Conservation (phyloP, 2,797 vertebrate genomes). For the Valencia hispanica region DNA sequence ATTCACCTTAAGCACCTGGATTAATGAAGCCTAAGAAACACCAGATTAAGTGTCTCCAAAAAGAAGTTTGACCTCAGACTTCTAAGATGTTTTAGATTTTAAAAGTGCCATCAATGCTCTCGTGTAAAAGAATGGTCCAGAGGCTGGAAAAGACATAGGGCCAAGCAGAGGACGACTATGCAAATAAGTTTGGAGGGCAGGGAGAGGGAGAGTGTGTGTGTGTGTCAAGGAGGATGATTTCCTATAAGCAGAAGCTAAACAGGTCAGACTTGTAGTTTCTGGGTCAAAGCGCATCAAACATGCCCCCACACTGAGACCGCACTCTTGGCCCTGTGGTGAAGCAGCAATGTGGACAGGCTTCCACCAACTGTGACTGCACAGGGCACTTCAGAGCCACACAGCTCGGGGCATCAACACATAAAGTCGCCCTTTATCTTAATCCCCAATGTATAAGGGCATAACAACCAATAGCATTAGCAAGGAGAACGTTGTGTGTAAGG, state of each 20-base stretch:
- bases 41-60: conserved; percentile 13
- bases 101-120: conserved; percentile 7
- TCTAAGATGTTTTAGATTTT: conserved; percentile 2
- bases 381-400: conserved; percentile 62
- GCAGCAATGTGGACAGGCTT: conserved; percentile 62
- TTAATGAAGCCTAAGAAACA: conserved; percentile 6
- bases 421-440: conserved; percentile 70
- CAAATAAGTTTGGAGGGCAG: conserved; percentile 15
- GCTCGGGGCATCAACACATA: conserved; percentile 72
- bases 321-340: conserved; percentile 50
- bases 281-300: conserved; percentile 71
- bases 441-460: conserved; percentile 50
- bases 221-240: conserved; percentile 27
- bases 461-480: neutral
- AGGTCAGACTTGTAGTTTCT: conserved; percentile 72
- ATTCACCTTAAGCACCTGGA: neutral
- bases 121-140: conserved; percentile 30
- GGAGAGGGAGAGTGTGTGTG: conserved; percentile 1
- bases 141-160: conserved; percentile 26
- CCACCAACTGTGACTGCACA: conserved; percentile 70
- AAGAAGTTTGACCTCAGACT: conserved; percentile 4
- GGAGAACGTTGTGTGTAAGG: neutral
- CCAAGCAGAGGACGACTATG: conserved; percentile 31
- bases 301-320: conserved; percentile 46
- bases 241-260: conserved; percentile 74